Base-by-base conservation (phyloP, 2,888 invertebrate genomes). In the Nipponacmea schrenckii region DNA sequence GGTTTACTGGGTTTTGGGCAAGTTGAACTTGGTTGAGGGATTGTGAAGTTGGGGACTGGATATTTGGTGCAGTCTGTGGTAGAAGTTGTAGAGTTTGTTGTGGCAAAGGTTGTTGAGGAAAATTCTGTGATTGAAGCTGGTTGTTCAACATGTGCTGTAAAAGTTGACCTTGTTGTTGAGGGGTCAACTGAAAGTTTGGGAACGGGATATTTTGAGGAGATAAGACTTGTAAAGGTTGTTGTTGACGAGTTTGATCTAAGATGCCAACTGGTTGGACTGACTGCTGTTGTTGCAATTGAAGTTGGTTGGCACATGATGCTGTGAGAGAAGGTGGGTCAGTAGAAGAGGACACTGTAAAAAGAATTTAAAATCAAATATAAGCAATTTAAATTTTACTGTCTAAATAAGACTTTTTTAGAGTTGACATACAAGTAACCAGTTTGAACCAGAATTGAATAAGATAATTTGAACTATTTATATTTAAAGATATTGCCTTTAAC, bases 241-340 rank as follows among this genome's bases (percentile, higher is more conserved):
- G 75, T 63, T 77, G 78, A 70, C 68, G 62, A 72, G 71, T 31
- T 77, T 79, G 67, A 80, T 80, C 45, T 80, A 84, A 50, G 69
- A 77, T 31, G 73, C 67, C 70, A 76, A 48, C 69, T 69, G 24
- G 46, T 69, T 70, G 24, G 46, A 73, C 39, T 74, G 83, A 82
- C 46, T 81, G 82, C 64, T 84, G 86, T 74, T 84, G 83, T 72
- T 85, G 78, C 78, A 88, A 90, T 87, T 91, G 91, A 82, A 90
- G 90, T 72, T 77, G 79, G 64, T 69, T 71, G 10, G 77, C 72
- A 17, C 77, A 71, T 27, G 76, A 75, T 48, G 70, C 71, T 15
- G 72, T 73, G 62, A 72, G 72, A 17, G 76, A 69, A n/a, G 77
- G 73, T n/a, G 75, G 72, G 67, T 70, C 73, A 50, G 63, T 66